Conservation (phyloP, 1,140 invertebrate species). For the Panagrolaimus sp. region DNA sequence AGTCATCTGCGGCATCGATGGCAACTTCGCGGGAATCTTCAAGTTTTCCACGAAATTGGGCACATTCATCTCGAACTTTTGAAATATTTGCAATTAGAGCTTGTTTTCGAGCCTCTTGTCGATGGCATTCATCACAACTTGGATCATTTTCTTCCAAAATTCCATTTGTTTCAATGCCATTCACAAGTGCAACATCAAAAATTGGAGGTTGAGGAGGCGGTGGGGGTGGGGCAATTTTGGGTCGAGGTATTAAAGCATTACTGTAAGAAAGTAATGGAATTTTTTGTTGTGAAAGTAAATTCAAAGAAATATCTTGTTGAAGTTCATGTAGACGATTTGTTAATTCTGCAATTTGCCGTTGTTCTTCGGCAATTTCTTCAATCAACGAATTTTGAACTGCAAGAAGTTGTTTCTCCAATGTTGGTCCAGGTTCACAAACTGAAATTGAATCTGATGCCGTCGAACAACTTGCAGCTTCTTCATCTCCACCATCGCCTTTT, state of each 20-base stretch:
- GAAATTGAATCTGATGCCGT: not conserved
- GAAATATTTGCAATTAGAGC: not conserved
- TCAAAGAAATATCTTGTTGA: not conserved
- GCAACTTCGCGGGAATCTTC: not conserved
- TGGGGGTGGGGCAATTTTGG: not conserved
- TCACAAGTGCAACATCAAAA: not conserved
- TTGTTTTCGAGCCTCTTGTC: not conserved
- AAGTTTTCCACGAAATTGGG: not conserved
- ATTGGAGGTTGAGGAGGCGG: not conserved
- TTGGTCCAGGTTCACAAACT: not conserved
- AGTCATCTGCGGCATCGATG: not conserved
- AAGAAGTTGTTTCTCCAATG: not conserved
- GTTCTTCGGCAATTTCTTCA: conserved; percentile 1
- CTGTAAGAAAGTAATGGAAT: not conserved
- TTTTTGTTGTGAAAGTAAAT: not conserved
- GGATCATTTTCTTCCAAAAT: not conserved
- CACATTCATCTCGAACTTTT: conserved; percentile 14
- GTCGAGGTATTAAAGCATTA: not conserved
- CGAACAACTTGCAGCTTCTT: not conserved
- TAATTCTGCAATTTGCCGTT: not conserved
- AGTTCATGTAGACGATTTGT: not conserved
- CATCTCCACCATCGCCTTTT: not conserved
- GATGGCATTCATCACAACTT: conserved; percentile 4
- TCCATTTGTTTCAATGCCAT: not conserved
- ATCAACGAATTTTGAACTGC: not conserved